Evolutionary conservation across 2,797 vertebrate genomes (phyloP), one percentile per base, ranked within the genome.

Genomic region (Rhinatrema bivittatum): DNA sequence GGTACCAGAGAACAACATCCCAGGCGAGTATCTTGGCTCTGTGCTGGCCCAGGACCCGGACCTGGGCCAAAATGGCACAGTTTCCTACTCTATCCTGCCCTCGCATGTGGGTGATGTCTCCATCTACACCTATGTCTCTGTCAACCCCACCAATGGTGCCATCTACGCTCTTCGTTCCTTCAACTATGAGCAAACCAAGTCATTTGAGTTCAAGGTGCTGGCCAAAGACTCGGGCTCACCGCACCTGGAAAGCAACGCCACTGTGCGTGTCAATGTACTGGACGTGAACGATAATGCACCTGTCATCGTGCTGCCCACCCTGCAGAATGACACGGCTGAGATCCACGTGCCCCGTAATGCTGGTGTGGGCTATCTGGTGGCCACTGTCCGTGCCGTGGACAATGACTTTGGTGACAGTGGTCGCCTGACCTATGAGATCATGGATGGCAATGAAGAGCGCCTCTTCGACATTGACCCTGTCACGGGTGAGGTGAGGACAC

Each of bases 271-370:
- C 48, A 97, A 88, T 0, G 91, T 99, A 20, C 74, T 97, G 1
- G 95, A 98, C 19, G 94, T 98, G 52, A 98, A 98, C 0, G 96
- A 99, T 73, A 98, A 98, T 5, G 94, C 97, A 0, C 96, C 96
- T 0, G 91, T 98, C 26, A 98, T 99, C 1, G 89, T 98, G 29
- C 62, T 96, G 20, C 96, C 96, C 0, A 77, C 93, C 4, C 81
- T 98, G 39, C 88, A 91, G 53, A 99, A 99, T 2, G 96, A 98
- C 69, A 99, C 96, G 0, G 96, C 96, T 0, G 95, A 99, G 54
- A 93, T 98, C 49, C 93, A 98, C 23, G 94, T 99, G 15, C 94
- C 94, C 0, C 84, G 96, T 2, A 98, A 98, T 7, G 96, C 95
- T 0, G 96, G 96, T 2, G 87, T 98, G 22, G 96, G 96, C 28